Evolutionary conservation across 92 coral and sea anemone genomes (phyloP).

Genomic region (Diadumene lineata): DNA sequence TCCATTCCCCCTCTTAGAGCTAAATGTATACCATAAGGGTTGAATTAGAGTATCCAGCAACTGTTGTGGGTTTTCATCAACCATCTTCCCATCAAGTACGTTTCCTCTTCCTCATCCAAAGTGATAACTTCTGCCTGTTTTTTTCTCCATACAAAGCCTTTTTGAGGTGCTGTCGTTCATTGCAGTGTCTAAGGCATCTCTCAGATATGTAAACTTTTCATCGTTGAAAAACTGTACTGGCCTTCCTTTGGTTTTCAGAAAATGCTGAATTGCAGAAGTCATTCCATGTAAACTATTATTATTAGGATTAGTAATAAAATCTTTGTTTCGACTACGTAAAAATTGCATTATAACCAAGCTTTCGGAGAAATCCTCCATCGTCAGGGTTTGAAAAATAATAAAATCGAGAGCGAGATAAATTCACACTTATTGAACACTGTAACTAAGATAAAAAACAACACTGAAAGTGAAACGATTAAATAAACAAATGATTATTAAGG

Average conservation of each 20-base stretch:
- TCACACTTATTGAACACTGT: no score
- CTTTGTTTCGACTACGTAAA: no score
- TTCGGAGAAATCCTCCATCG: neutral
- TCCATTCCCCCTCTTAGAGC: constrained; percentile 41
- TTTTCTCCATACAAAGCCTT: constrained; percentile 17
- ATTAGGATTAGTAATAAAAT: constrained; percentile 1
- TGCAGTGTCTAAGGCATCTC: constrained; percentile 37
- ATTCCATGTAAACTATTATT: constrained; percentile 12
- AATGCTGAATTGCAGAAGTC: constrained; percentile 14
- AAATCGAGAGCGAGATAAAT: no score
- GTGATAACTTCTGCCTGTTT: constrained; percentile 22
- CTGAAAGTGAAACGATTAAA: no score
- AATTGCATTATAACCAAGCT: no score
- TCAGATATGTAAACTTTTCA: constrained; percentile 20
- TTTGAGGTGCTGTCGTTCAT: constrained; percentile 27
- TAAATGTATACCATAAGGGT: constrained; percentile 36
- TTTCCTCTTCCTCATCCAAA: constrained; percentile 14
- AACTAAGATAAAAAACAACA: no score
- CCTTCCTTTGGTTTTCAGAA: constrained; percentile 28
- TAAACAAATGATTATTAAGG: no score
- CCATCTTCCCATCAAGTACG: constrained; percentile 21
- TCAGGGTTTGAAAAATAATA: neutral
- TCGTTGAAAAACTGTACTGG: constrained; percentile 17
- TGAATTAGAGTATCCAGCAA: constrained; percentile 22
- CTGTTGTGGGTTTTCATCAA: constrained; percentile 39